Base-by-base conservation (phyloP, 2,113 vertebrate species). In the Protobothrops flavoviridis region DNA sequence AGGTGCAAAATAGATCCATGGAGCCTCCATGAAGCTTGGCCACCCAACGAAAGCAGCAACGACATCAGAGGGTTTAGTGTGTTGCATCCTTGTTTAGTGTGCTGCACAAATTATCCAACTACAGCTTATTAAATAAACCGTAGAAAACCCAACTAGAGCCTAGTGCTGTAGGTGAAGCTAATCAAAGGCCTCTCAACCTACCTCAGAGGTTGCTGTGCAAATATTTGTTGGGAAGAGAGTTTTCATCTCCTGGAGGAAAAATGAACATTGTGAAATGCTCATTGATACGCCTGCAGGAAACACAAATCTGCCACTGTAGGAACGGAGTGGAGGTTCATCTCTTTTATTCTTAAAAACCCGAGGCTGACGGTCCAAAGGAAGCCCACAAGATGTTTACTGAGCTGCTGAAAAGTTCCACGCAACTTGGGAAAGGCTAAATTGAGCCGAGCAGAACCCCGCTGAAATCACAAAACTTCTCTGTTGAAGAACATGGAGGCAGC, bases 391-490 rank as follows among this genome's bases (percentile, higher is more conserved):
- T 13, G 11, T 53, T 21, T 6, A 12, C 15, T 53, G 48, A 23
- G 48, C 3, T 39, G 11, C n/a, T 15, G 12, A 85, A 55, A 85
- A 26, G 11, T 10, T 43, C 90, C 69, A 56, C 0, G 8, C 15
- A 39, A 1, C 21, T 43, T 43, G 13, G 90, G n/a, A 85, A 91
- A 52, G 21, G 23, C 5, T 85, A 33, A 43, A 21, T 23, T 17
- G 69, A 55, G n/a, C 12, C 26, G 13, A 57, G 39, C 69, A 81
- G 69, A 81, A 85, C 52, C 86, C 90, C 64, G 17, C 69, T 13
- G 53, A 52, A 52, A 29, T 91, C 69, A 91, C 90, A 91, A 39
- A 85, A 39, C 64, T 5, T 91, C 69, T 91, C 90, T 91, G 90
- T 91, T 74, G 74, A 39, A 64, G 48, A 74, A 15, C 17, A 3